Evolutionary conservation across 92 coral and sea anemone genomes (phyloP).

Genomic region (Isaurus tuberculatus): DNA sequence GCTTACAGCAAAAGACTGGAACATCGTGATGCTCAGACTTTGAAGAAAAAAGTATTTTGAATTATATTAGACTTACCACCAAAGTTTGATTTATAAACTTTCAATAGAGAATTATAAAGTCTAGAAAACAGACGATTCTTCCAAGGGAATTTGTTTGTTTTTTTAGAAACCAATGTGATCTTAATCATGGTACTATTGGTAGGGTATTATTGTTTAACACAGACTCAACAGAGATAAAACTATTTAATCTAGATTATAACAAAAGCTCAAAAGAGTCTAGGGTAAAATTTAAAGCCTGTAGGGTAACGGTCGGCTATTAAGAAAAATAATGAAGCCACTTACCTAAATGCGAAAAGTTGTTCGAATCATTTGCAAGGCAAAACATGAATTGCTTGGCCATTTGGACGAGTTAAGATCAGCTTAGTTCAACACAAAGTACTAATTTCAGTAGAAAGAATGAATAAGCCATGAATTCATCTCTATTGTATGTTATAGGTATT

Average conservation of each 20-base stretch:
- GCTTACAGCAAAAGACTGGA: background rate
- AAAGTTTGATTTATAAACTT: background rate
- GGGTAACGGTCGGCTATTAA: background rate
- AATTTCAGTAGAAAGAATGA: slow-evolving; percentile 9
- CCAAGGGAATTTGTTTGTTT: background rate
- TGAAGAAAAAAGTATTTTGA: background rate
- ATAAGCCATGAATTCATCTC: background rate
- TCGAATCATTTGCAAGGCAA: slow-evolving; percentile 28
- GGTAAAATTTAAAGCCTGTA: background rate
- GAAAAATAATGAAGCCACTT: background rate
- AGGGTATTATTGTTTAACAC: background rate
- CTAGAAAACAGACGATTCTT: background rate
- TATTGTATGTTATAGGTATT: slow-evolving; percentile 21
- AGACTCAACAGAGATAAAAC: background rate
- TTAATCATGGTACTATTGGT: background rate
- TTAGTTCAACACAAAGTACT: background rate
- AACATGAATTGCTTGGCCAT: slow-evolving; percentile 50
- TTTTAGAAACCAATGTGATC: background rate
- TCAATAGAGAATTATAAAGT: background rate
- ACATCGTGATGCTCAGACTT: background rate
- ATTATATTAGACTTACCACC: background rate
- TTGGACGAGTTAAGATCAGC: slow-evolving; percentile 4
- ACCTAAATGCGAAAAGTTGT: slow-evolving; percentile 22
- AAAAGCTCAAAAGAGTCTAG: background rate
- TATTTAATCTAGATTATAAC: background rate